phyloP scores from a whole-genome alignment of 2,888 invertebrate species.

The Trilocha varians region DNA sequence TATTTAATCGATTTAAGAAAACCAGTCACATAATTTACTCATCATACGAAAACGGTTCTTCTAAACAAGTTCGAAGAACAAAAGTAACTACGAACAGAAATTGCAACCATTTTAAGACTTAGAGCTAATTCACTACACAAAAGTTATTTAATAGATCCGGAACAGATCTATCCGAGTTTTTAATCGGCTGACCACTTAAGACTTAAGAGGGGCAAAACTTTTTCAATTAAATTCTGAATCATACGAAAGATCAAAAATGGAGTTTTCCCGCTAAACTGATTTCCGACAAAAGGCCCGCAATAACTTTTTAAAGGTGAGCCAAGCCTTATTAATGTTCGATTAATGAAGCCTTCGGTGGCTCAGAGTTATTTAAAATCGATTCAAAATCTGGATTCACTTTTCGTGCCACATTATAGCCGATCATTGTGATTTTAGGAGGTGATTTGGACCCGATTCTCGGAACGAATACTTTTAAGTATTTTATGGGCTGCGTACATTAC shows the following conservation, averaged over 20 bases:
- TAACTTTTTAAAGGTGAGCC: conserved; percentile 6
- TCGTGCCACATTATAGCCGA: background rate
- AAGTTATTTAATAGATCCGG: no score
- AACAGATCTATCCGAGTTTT: no score
- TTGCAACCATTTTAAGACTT: no score
- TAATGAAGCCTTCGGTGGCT: background rate
- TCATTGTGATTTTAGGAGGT: background rate
- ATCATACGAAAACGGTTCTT: no score
- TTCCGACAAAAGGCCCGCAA: conserved; percentile 13
- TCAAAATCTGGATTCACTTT: background rate
- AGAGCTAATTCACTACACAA: no score
- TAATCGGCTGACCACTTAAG: no score
- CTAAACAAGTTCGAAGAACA: no score
- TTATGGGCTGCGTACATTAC: no score
- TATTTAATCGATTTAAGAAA: no score
- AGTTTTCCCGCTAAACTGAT: conserved; percentile 17
- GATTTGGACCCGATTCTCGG: background rate
- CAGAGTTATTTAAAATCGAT: background rate
- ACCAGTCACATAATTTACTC: no score
- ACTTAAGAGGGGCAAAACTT: conserved; percentile 24
- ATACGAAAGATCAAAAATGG: conserved; percentile 25
- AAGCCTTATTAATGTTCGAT: background rate
- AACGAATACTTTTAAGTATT: no score
- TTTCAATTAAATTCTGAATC: conserved; percentile 36
- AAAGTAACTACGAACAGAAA: no score